Base-by-base conservation (phyloP, 2,888 invertebrate species). In the Liposcelis brunnea region DNA sequence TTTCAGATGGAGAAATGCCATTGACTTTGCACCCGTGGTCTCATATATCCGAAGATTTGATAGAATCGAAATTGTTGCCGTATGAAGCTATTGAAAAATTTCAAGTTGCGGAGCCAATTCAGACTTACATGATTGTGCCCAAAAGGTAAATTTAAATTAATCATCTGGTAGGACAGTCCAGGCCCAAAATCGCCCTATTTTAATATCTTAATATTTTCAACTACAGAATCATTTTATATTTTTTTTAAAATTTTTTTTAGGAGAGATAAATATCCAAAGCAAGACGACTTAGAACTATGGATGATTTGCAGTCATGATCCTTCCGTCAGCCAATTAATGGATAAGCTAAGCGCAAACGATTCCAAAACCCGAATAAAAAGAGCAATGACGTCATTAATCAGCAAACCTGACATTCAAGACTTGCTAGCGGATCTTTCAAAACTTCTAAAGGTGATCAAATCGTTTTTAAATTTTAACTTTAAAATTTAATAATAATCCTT, bases 1-100 rank as follows among this genome's bases (percentile, higher is more conserved):
- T 64, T 48, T 56, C 70, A 42, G 62, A 71, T 61, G 40, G 40
- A 19, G 40, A 18, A 19, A 14, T 19, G 19, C 40, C 40, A 6
- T 19, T 40, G 40, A 19, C 19, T 6, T 32, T 50, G 37, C 42
- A 43, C 34, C 49, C 49, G 3, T 50, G 49, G 49, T 47, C 49
- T 14, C 45, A 48, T 21, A 21, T 46, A 11, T 15, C 47, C 5
- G 44, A 44, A 36, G 47, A 47, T 21, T 14, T 21, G n/a, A 15
- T 44, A 6, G 26, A 26, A 26, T 26, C 26, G 26, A 26, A 26
- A 26, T 26, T 26, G 26, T 26, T 26, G 8, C 26, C 26, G 5
- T 26, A 26, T 8, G 26, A 26, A 26, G 5, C 4, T 6, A 26
- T 26, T 6, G 26, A 26, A 26, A 26, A 26, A 26, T 26, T 26